A percentile compares a stretch with the other conserved stretches of the same genome.
These are phyloP conservation scores for Esox lucius DNA, from an alignment of 2,797 vertebrate genomes.

Conservation along the genomic window DNA sequence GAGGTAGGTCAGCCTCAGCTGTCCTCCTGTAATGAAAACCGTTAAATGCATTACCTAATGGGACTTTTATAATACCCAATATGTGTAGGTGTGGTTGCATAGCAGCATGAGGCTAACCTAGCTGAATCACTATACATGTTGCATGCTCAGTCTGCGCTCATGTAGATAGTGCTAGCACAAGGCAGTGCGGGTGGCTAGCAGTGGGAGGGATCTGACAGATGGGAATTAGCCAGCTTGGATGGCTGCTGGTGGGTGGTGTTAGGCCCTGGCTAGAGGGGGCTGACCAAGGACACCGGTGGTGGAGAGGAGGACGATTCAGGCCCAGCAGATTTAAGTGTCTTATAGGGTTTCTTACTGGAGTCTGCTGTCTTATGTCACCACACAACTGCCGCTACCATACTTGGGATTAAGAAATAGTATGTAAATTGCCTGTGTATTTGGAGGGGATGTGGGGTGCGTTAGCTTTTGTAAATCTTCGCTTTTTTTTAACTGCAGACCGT, in stretches of 20 bases:
- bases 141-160: background rate
- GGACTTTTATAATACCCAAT: background rate
- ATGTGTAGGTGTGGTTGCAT: background rate
- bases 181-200: background rate
- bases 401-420: background rate
- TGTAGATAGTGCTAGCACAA: constrained; percentile 9
- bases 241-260: constrained; percentile 21
- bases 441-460: too few species aligned
- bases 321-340: constrained; percentile 19
- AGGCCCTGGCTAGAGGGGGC: constrained; percentile 22
- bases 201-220: constrained; percentile 49
- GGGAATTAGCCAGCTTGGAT: constrained; percentile 45
- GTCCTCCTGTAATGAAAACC: background rate
- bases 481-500: too few species aligned
- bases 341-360: background rate
- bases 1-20: background rate
- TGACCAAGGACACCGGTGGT: background rate
- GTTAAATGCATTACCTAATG: background rate
- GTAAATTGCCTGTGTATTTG: background rate
- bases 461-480: too few species aligned
- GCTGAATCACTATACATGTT: background rate
- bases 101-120: background rate
- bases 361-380: constrained; percentile 13
- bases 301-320: constrained; percentile 16
- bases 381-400: background rate